Percentiles rank a stretch among this genome's conserved stretches.
Evolutionary conservation across 2,888 invertebrate species (phyloP).

Genomic region (Dicyrtoma fusca): DNA sequence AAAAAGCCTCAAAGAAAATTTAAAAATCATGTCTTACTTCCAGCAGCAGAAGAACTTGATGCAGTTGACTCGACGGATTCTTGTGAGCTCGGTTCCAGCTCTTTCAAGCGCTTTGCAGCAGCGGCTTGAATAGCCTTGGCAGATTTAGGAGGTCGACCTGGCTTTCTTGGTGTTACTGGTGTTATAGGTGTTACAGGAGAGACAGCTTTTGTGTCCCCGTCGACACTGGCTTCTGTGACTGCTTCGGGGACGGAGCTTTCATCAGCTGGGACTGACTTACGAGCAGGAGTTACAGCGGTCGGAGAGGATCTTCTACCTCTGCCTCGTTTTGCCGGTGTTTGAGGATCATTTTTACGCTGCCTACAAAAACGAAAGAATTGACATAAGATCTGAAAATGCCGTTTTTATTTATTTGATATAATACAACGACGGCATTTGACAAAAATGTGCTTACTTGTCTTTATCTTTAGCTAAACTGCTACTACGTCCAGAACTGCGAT

Average conservation of each 20-base stretch:
- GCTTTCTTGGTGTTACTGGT: no score
- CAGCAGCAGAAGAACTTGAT: not conserved
- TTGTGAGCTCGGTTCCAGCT: not conserved
- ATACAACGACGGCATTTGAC: not conserved
- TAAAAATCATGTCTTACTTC: not conserved
- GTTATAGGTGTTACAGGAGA: no score
- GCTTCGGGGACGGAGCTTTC: not conserved
- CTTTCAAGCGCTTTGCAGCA: not conserved
- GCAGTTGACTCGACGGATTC: not conserved
- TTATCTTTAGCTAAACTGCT: conserved; percentile 6
- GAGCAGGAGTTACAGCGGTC: no score
- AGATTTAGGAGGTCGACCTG: no score
- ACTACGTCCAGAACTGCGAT: not conserved
- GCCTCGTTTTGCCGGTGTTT: no score
- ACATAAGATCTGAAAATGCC: no score
- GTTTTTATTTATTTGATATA: not conserved
- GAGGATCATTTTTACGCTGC: no score
- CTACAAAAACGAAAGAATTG: no score
- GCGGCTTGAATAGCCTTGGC: not conserved
- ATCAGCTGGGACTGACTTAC: not conserved
- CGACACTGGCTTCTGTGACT: not conserved
- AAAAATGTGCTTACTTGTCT: conserved; percentile 12
- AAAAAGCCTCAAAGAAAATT: not conserved
- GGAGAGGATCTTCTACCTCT: no score
- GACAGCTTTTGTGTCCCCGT: no score